Conservation (phyloP, 2,888 invertebrate genomes). For the Polylopha cassiicola region DNA sequence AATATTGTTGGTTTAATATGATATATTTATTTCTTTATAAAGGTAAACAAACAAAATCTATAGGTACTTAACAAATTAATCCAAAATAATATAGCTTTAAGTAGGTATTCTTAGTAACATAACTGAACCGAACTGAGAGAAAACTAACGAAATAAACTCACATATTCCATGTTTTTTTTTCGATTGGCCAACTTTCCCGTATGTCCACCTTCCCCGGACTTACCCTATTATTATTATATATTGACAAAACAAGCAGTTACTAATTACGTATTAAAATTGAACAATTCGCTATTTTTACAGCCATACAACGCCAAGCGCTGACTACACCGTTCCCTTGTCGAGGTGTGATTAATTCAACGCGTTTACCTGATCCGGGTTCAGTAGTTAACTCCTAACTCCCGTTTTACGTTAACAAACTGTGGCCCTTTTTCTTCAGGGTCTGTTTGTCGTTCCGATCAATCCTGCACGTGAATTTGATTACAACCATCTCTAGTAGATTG, state of each 20-base stretch:
- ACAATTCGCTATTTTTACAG: constrained; percentile 28
- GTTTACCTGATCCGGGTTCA: constrained; percentile 66
- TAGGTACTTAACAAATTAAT: too few relatives aligned
- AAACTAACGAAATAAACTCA: too few relatives aligned
- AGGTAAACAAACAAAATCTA: too few relatives aligned
- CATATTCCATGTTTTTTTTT: too few relatives aligned
- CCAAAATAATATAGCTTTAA: too few relatives aligned
- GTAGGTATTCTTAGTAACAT: too few relatives aligned
- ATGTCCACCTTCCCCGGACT: too few relatives aligned
- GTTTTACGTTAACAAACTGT: constrained; percentile 41
- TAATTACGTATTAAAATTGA: not conserved
- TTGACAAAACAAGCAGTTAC: not conserved
- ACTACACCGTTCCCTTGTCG: constrained; percentile 57
- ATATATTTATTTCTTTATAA: too few relatives aligned
- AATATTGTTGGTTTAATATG: too few relatives aligned
- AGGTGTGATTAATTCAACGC: constrained; percentile 70
- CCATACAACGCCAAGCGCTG: constrained; percentile 48
- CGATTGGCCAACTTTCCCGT: too few relatives aligned
- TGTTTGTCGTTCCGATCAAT: constrained; percentile 28
- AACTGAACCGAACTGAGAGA: too few relatives aligned
- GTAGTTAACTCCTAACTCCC: constrained; percentile 56
- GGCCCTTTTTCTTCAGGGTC: constrained; percentile 32
- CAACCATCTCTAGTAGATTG: constrained; percentile 22
- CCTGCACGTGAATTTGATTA: constrained; percentile 30
- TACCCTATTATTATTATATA: too few relatives aligned